Evolutionary conservation across 2,113 vertebrate genomes (phyloP).

Genomic region (Vulpes ferrilata): DNA sequence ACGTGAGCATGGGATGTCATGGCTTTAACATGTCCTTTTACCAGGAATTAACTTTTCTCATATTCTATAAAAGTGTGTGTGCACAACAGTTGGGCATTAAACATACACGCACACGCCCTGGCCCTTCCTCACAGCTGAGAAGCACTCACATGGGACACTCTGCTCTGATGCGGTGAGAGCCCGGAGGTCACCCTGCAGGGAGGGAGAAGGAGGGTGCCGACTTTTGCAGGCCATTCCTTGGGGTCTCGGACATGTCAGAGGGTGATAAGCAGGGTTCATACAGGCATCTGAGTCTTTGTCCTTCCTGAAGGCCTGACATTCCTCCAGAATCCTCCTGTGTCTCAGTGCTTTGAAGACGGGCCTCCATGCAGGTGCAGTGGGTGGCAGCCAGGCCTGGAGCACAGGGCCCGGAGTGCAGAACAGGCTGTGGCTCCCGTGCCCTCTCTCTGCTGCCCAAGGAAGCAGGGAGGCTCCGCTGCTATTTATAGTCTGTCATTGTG

Average conservation of each 20-base stretch:
- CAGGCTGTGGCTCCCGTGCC: fast-evolving
- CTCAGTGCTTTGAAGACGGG: fast-evolving
- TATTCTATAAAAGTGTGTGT: fast-evolving
- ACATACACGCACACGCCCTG: fast-evolving
- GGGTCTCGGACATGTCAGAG: fast-evolving
- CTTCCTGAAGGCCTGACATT: fast-evolving
- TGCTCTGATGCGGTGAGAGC: fast-evolving
- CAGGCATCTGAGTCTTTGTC: not conserved
- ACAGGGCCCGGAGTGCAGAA: fast-evolving
- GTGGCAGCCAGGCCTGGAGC: not conserved
- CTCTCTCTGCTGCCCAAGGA: fast-evolving
- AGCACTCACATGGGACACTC: fast-evolving
- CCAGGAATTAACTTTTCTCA: not conserved
- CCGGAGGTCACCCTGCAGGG: not conserved
- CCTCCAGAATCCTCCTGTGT: fast-evolving
- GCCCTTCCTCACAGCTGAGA: not conserved
- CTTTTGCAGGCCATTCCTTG: fast-evolving
- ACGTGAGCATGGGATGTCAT: fast-evolving
- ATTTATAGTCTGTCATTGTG: not conserved
- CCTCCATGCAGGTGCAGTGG: fast-evolving
- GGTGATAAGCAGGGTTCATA: fast-evolving
- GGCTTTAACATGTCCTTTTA: not conserved
- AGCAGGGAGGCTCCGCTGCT: not conserved
- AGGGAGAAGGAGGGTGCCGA: fast-evolving
- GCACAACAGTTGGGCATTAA: not conserved